Evolutionary conservation across 2,113 vertebrate species (phyloP).

Genomic region (Saiga tatarica): DNA sequence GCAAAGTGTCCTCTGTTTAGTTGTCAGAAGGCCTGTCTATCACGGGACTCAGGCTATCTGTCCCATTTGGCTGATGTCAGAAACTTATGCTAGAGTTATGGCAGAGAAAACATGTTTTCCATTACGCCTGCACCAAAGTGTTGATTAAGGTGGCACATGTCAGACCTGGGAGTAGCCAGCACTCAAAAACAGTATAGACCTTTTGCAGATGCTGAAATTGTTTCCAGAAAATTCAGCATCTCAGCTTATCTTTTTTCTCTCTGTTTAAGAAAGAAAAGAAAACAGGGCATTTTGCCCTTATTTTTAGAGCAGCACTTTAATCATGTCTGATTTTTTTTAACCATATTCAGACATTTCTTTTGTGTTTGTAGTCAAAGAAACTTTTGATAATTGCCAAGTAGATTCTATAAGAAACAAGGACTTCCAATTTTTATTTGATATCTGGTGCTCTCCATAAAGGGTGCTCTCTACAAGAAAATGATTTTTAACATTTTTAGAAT

Average conservation of each 20-base stretch:
- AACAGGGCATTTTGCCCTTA: neutral
- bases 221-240: conserved; percentile 65
- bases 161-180: conserved; percentile 61
- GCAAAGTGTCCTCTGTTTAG: conserved; percentile 50
- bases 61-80: conserved; percentile 66
- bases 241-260: conserved; percentile 11
- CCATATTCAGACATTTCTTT: neutral
- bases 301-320: conserved; percentile 42
- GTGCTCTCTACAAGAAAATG: neutral
- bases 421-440: conserved; percentile 40
- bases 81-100: conserved; percentile 46
- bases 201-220: conserved; percentile 67
- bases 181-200: conserved; percentile 35
- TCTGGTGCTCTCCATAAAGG: neutral
- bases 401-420: neutral
- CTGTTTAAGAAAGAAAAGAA: conserved; percentile 13
- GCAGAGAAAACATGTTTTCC: conserved; percentile 69
- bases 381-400: conserved; percentile 23
- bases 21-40: conserved; percentile 70
- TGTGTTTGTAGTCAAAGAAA: conserved; percentile 29
- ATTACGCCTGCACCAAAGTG: conserved; percentile 58
- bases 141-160: conserved; percentile 73
- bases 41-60: conserved; percentile 59
- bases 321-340: neutral
- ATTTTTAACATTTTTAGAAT: conserved; percentile 5